Conservation (phyloP, 2,797 vertebrate genomes). For the Diplodus puntazzo region DNA sequence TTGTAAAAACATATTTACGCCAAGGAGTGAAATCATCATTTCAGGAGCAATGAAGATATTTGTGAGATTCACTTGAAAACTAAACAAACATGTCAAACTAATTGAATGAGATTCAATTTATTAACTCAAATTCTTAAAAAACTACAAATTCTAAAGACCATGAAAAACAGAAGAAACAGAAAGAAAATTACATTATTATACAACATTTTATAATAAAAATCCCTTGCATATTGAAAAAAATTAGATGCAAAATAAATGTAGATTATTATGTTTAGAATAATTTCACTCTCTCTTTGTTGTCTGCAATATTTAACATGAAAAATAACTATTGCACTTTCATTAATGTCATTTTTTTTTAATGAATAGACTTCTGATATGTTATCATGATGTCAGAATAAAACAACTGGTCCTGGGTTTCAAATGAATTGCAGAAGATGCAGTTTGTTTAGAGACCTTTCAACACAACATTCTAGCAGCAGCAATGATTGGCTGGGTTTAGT, state of each 20-base stretch:
- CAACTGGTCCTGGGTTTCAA: conserved; percentile 22
- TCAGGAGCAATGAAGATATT: neutral
- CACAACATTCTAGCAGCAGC: conserved; percentile 42
- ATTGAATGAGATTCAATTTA: conserved; percentile 69
- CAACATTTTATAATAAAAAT: conserved; percentile 53
- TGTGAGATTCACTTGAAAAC: neutral
- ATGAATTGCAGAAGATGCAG: neutral
- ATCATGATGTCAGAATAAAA: conserved; percentile 26
- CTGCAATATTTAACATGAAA: conserved; percentile 46
- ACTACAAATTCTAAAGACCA: conserved; percentile 67
- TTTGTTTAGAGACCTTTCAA: conserved; percentile 32
- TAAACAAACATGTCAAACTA: conserved; percentile 17
- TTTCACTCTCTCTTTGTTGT: conserved; percentile 61
- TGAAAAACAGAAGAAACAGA: conserved; percentile 33
- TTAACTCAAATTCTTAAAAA: conserved; percentile 44
- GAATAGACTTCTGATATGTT: conserved; percentile 34
- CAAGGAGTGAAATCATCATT: neutral
- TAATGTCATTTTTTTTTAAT: conserved; percentile 48
- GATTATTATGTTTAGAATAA: conserved; percentile 75
- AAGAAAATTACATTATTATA: conserved; percentile 42
- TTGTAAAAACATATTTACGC: neutral
- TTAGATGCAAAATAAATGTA: conserved; percentile 73
- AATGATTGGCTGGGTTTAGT: conserved; percentile 60
- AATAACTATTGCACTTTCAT: conserved; percentile 83
- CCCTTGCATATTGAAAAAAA: conserved; percentile 75